Conservation (phyloP, 2,797 vertebrate species). For the Muscicapa striata region DNA sequence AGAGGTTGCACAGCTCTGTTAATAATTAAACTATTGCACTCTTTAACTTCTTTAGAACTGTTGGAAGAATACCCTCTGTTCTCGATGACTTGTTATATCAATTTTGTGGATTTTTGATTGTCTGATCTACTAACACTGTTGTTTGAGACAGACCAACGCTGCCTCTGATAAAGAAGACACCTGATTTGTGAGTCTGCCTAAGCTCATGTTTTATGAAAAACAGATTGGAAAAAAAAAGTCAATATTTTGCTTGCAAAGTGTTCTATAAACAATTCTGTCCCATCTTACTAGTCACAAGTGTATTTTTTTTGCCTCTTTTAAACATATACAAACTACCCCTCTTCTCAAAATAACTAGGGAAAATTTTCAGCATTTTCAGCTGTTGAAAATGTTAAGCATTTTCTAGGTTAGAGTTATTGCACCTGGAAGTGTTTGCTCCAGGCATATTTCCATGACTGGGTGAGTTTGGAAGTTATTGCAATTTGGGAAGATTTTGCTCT, state of each 20-base stretch:
- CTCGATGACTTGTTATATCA: background rate
- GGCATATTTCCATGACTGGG: background rate
- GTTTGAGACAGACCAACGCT: background rate
- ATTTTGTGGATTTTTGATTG: background rate
- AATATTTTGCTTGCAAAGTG: background rate
- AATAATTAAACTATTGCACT: background rate
- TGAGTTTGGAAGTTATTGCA: background rate
- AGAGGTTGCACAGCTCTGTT: background rate
- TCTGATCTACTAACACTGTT: background rate
- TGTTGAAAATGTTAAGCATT: background rate
- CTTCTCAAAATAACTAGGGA: background rate
- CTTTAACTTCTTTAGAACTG: background rate
- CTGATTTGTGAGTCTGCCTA: background rate
- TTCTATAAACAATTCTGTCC: background rate
- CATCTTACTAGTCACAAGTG: background rate
- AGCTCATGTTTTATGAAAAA: background rate
- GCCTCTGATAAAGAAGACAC: background rate
- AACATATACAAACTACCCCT: background rate
- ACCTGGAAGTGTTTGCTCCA: background rate
- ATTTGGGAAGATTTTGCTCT: background rate
- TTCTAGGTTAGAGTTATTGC: background rate
- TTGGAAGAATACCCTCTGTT: background rate
- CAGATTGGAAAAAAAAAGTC: background rate
- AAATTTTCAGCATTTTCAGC: background rate
- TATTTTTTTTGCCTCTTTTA: background rate